Evolutionary conservation across 2,113 vertebrate species (phyloP), one percentile per base, ranked within the genome.

Genomic region (Cnemophilus loriae): DNA sequence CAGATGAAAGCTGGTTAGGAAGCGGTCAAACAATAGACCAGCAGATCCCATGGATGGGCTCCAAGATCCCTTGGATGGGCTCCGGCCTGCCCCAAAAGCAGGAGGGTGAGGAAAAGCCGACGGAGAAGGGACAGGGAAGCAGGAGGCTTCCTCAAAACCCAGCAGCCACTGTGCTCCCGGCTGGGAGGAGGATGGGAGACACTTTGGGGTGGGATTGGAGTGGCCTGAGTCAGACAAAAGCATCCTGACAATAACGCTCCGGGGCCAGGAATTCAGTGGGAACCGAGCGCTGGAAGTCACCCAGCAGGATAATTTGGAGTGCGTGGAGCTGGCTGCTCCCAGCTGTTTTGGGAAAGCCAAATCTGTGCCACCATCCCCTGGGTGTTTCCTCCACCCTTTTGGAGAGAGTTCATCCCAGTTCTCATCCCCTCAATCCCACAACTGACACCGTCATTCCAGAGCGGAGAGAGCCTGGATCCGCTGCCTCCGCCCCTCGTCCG

Each of bases 201-300:
- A 46, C 76, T 87, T 32, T 74, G 73, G 73, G 87, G 63, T 41
- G 83, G 93, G 64, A 90, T n/a, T 90, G 91, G 81, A 86, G 76
- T 27, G 46, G 91, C 50, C 64, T 50, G 87, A 88, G 87, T 64
- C 87, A 95, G 71, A 92, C 76, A 80, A 95, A 95, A 90, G 83
- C 68, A 80, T 86, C 91, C 46, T 39, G 41, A 73, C 86, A 95
- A 69, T 22, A 56, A 80, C 1, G 37, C 69, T 77, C 37, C 4
- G 3, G 65, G 79, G 93, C 70, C 91, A 92, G 91, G 81, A 90
- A 90, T 69, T 68, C 74, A 65, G 26, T 87, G 49, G 28, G 80
- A 94, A 46, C 76, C 26, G 67, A 76, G 87, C 1, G 32, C 35
- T 94, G 93, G 93, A 89, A 23, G 71, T 32, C 1, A 0, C 71